phyloP scores from a whole-genome alignment of 2,113 vertebrate species.

The Calonectris borealis region DNA sequence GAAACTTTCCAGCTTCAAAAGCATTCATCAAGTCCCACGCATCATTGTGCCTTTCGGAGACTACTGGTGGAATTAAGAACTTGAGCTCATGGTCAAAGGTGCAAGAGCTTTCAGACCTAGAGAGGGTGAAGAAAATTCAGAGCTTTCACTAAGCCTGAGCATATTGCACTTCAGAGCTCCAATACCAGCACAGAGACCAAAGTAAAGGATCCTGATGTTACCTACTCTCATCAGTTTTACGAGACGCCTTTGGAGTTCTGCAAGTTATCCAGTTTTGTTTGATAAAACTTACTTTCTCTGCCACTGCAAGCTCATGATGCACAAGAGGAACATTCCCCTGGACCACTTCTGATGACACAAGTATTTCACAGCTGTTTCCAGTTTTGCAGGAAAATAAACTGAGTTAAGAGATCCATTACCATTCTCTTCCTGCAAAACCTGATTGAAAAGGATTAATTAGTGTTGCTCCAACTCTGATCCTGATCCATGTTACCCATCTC shows the following conservation, averaged over 20 bases:
- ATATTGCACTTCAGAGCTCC: neutral
- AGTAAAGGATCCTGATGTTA: neutral
- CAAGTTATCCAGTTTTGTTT: neutral
- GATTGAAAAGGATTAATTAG: neutral
- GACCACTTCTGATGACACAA: neutral
- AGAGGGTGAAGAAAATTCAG: neutral
- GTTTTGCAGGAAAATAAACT: fast-evolving
- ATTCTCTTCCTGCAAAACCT: neutral
- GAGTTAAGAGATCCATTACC: neutral
- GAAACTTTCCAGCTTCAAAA: neutral
- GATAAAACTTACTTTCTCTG: neutral
- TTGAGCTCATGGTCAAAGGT: neutral
- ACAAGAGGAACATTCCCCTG: neutral
- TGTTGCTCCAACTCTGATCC: neutral
- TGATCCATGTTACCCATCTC: neutral
- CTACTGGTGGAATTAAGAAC: neutral
- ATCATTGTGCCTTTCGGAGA: neutral
- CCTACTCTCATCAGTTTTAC: neutral
- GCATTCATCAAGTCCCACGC: neutral
- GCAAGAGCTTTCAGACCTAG: neutral
- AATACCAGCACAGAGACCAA: neutral
- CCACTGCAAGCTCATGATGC: neutral
- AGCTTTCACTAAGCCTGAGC: neutral
- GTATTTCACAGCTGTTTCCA: neutral
- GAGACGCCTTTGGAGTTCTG: neutral